Conservation (phyloP, 2,888 invertebrate species). For the Acrobasis consociella region DNA sequence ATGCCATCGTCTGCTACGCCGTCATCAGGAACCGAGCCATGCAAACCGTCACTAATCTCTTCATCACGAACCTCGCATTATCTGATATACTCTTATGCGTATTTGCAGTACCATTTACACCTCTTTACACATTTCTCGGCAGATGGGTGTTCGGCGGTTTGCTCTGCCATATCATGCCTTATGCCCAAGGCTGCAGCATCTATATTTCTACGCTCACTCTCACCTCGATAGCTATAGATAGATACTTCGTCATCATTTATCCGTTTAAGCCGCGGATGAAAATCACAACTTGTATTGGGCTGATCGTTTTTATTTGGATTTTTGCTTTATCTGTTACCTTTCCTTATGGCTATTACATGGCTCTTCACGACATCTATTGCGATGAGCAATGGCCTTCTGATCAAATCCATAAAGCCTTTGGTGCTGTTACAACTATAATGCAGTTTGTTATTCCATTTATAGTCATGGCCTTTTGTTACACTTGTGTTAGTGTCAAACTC, state of each 20-base stretch:
- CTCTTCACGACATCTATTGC: constrained; percentile 81
- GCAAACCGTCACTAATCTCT: constrained; percentile 96
- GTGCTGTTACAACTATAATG: constrained; percentile 89
- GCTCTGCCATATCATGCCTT: constrained; percentile 93
- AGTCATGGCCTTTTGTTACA: constrained; percentile 93
- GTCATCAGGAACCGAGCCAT: constrained; percentile 92
- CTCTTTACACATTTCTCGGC: constrained; percentile 91
- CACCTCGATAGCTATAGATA: constrained; percentile 95
- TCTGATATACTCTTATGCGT: constrained; percentile 93
- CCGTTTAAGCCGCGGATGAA: constrained; percentile 93
- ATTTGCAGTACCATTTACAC: constrained; percentile 95
- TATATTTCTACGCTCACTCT: constrained; percentile 95
- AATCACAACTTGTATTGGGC: constrained; percentile 87
- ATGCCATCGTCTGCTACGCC: constrained; percentile 93
- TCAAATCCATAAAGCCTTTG: constrained; percentile 87
- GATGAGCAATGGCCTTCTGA: constrained; percentile 92
- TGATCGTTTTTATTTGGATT: constrained; percentile 92
- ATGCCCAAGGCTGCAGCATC: constrained; percentile 93
- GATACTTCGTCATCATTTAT: constrained; percentile 95
- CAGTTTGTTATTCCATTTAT: constrained; percentile 94
- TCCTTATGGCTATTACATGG: constrained; percentile 93
- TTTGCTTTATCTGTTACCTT: constrained; percentile 90
- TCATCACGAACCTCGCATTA: constrained; percentile 94
- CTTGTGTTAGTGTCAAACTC: constrained; percentile 89
- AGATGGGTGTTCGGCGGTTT: constrained; percentile 93